Evolutionary conservation across 2,797 vertebrate genomes (phyloP).

Genomic region (Halcyon leucocephala): DNA sequence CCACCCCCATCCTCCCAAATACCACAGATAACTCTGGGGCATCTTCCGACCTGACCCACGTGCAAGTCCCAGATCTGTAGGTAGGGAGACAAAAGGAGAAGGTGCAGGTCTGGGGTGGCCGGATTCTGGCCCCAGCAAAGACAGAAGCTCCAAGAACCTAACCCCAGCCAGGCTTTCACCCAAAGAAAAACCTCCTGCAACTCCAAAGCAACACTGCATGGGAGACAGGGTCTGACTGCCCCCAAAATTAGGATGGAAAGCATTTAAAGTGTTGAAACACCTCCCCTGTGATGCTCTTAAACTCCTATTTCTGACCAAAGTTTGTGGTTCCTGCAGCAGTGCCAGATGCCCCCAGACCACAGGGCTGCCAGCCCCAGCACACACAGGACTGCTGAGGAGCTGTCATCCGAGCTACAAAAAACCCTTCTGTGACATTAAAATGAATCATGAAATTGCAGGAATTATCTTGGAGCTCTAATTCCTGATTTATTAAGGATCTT

Average conservation of each 20-base stretch:
- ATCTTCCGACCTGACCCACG: fast-evolving
- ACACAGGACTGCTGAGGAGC: neutral
- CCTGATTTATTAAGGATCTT: neutral
- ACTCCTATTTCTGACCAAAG: neutral
- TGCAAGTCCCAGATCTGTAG: neutral
- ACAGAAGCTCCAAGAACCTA: neutral
- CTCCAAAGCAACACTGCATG: fast-evolving
- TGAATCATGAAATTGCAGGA: neutral
- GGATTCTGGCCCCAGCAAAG: neutral
- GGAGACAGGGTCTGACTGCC: fast-evolving
- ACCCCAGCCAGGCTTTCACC: neutral
- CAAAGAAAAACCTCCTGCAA: neutral
- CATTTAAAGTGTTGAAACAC: neutral
- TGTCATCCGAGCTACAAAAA: neutral
- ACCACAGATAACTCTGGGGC: neutral
- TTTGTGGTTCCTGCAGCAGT: neutral
- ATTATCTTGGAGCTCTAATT: neutral
- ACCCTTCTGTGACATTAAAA: neutral
- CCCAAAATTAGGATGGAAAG: neutral
- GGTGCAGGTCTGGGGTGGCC: too few relatives aligned
- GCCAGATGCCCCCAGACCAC: neutral
- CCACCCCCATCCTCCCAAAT: neutral
- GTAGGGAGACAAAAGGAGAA: neutral
- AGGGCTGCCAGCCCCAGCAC: too few relatives aligned
- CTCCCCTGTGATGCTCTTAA: neutral